phyloP scores from a whole-genome alignment of 1,140 invertebrate species.

The Diorhabda sublineata region DNA sequence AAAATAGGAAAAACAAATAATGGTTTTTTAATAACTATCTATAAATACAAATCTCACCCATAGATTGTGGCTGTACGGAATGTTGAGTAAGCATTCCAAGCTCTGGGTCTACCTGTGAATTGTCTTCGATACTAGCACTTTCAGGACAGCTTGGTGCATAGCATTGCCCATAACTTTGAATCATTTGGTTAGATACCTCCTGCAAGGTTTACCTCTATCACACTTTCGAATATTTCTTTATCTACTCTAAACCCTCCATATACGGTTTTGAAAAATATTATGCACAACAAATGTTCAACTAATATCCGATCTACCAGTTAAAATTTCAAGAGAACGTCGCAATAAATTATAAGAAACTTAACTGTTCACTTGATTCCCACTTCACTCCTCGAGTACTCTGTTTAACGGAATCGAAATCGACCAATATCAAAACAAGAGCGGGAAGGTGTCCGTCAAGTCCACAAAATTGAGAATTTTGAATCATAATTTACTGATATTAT shows the following conservation, averaged over 20 bases:
- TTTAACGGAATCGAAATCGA: too few relatives aligned
- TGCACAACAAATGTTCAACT: background rate
- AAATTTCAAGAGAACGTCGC: too few relatives aligned
- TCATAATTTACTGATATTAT: too few relatives aligned
- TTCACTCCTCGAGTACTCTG: too few relatives aligned
- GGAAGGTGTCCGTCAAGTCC: too few relatives aligned
- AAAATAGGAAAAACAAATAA: too few relatives aligned
- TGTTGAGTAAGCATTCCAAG: slow-evolving; percentile 35
- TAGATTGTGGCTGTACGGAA: slow-evolving; percentile 32
- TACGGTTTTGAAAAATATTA: background rate
- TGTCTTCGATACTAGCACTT: slow-evolving; percentile 40
- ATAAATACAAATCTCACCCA: slow-evolving; percentile 37
- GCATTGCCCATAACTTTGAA: slow-evolving; percentile 40
- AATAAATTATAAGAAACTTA: too few relatives aligned
- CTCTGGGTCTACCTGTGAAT: slow-evolving; percentile 38
- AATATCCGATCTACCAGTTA: too few relatives aligned
- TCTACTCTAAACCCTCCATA: slow-evolving; percentile 17
- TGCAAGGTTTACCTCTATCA: slow-evolving; percentile 38
- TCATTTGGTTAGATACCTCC: slow-evolving; percentile 48
- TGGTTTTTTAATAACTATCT: too few relatives aligned
- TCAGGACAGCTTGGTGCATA: slow-evolving; percentile 38
- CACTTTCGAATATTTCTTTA: slow-evolving; percentile 22
- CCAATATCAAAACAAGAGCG: too few relatives aligned
- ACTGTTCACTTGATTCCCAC: too few relatives aligned
- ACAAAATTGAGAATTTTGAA: too few relatives aligned